Evolutionary conservation across 2,797 vertebrate species (phyloP), one percentile per base, ranked within the genome.

Genomic region (Onychomys arenicola): DNA sequence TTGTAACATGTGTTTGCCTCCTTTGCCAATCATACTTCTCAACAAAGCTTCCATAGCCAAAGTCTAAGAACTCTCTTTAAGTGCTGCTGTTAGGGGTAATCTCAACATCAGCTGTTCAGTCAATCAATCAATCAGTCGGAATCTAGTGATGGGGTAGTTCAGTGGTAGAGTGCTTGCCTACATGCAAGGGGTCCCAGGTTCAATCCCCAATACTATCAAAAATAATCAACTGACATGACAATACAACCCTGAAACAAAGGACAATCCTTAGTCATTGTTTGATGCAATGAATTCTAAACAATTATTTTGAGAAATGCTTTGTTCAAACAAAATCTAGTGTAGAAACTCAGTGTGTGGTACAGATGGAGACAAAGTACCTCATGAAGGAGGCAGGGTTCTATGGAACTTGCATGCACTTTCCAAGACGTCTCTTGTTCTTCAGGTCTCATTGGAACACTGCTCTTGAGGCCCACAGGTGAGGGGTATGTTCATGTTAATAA

Each of bases 251-350:
- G 76, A 40, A 63, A 61, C 57, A 59, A 77, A 17, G 43, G 63
- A 14, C 40, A 49, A 46, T 12, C 25, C 34, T 89, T 81, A 59
- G 43, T 83, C 32, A 46, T 73, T 27, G 32, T 29, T 89, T 63
- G n/a, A 27, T 90, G 17, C n/a, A 27, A 37, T 57, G 23, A 63
- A 95, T 89, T 95, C 29, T 78, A 27, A 91, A 34, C 29, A 78
- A 25, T 91, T 69, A 52, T 90, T 94, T 93, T 69, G 63, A 93
- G 55, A 90, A 93, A 46, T 34, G 16, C 43, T 88, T 90, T 52
- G 7, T 93, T 95, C n/a, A 83, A 82, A 85, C 32, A 93, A 94
- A 96, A 83, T 25, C 23, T 29, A 27, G 0, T 55, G 25, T 82
- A 23, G 75, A 87, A 96, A 86, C 2, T 57, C 49, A 43, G 6